These are phyloP conservation scores for Bos indicus DNA, from an alignment of 2,113 vertebrate genomes.

Conservation along the genomic window DNA sequence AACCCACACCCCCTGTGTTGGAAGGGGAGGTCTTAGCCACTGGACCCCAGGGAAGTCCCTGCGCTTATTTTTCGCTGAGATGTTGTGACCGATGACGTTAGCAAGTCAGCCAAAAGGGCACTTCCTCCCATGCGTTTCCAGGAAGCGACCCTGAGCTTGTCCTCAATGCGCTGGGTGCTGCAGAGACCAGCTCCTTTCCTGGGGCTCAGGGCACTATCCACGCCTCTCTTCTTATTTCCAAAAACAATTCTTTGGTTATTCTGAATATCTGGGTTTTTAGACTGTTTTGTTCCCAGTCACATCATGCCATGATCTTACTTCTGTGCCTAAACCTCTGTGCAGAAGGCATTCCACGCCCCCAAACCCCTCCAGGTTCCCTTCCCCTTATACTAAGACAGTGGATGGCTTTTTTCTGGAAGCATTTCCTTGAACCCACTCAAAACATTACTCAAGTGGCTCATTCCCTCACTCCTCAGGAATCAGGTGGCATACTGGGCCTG, in stretches of 20 bases:
- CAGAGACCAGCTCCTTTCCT: background rate
- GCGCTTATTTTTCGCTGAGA: background rate
- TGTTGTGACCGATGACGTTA: fast-evolving
- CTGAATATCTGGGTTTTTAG: background rate
- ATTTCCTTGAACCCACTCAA: background rate
- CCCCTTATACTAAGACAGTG: too few species aligned
- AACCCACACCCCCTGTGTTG: background rate
- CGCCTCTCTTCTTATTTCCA: background rate
- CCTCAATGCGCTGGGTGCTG: fast-evolving
- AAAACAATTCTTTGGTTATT: background rate
- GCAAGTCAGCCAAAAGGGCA: background rate
- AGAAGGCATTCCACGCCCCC: background rate
- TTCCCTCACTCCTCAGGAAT: background rate
- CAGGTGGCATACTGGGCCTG: fast-evolving
- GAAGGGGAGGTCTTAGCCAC: background rate
- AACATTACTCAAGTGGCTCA: background rate
- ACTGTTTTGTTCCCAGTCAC: background rate
- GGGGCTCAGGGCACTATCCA: fast-evolving
- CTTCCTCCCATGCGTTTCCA: background rate
- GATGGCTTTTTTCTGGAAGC: background rate
- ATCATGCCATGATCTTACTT: background rate
- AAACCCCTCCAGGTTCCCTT: fast-evolving
- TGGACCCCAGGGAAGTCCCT: background rate
- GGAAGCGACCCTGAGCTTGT: background rate
- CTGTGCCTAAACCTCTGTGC: background rate